Evolutionary conservation across 2,113 vertebrate species (phyloP), one percentile per base, ranked within the genome.

Genomic region (Hypocryptadius cinnamomeus): DNA sequence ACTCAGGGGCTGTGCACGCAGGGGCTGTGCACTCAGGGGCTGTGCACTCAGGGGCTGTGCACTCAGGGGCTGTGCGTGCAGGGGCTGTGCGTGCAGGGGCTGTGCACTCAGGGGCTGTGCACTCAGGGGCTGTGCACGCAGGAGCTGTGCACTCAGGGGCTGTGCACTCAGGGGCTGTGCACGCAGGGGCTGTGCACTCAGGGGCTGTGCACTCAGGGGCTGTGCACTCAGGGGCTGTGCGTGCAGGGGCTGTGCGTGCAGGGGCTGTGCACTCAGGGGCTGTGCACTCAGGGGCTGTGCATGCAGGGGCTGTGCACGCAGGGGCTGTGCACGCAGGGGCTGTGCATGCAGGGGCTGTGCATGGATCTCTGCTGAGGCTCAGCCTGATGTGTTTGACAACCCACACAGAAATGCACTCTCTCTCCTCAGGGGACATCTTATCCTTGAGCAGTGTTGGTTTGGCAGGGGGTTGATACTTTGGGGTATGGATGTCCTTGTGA

Each of bases 361-460:
- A 1, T 6, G 2, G 57, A n/a, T 66, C 47, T 42, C 14, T 74
- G 20, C 1, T 13, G 22, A 0, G 8, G 28, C 40, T 77, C 53
- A 28, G 68, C 63, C 59, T 25, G 40, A 24, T 0, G 0, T 40
- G 24, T 72, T 66, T 3, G 3, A 21, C 11, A 70, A 8, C 13
- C 28, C 57, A 31, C 16, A 9, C 28, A 50, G 15, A 60, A 56
- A 35, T 14, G 12, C 23, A 5, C 31, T 42, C 4, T 15, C 14
- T 44, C 6, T 50, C 10, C 30, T 53, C 31, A 4, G 2, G 23
- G 31, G 17, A 11, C 4, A 4, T 18, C 50, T 73, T 24, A 15
- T 30, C 23, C 44, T 66, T 39, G 8, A 83, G 8, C 35, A 22
- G 66, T 11, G 60, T 6, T 0, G 1, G 15, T 77, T 72, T 56